Evolutionary conservation across 2,888 invertebrate genomes (phyloP), one percentile per base, ranked within the genome.

Genomic region (Candidula unifasciata): DNA sequence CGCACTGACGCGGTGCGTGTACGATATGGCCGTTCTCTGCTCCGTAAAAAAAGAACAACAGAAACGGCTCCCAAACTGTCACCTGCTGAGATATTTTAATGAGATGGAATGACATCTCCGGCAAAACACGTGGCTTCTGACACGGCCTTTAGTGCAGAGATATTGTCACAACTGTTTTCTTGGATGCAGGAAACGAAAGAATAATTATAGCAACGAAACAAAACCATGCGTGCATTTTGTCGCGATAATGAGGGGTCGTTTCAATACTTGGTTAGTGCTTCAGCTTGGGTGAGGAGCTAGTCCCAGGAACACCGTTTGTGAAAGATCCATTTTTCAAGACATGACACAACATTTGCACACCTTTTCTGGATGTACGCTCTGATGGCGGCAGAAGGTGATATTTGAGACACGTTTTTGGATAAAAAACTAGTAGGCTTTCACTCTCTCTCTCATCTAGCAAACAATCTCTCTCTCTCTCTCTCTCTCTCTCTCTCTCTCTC

Each of bases 61-160:
- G 73, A 74, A 27, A 74, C 52, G n/a, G n/a, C 27, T 52, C n/a
- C 27, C 3, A 74, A 74, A n/a, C 13, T 74, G 52, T 74, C 73
- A 74, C 73, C 73, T 74, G 73, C 73, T 16, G 73, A 44, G 73
- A 74, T 3, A n/a, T 52, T 27, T 27, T 52, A 74, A 52, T 74
- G 44, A 74, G 73, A 74, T 13, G 73, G 8, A 52, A 18, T 74
- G 73, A 52, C 73, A 74, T n/a, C 44, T 27, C 13, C 3, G 27
- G 73, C 44, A 44, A 27, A 44, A 44, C 73, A 52, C 73, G 73
- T 52, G 73, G n/a, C 73, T 13, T n/a, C 2, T 3, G 27, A 74
- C 52, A 52, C 52, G 73, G n/a, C 73, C 8, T 74, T 27, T 27
- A 13, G 44, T 52, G 16, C 52, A 16, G 21, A 24, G 52, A 74